These are phyloP conservation scores for Beroe forskalii DNA, from an alignment of 37 sponge, comb jelly and placozoan genomes.

Conservation along the genomic window DNA sequence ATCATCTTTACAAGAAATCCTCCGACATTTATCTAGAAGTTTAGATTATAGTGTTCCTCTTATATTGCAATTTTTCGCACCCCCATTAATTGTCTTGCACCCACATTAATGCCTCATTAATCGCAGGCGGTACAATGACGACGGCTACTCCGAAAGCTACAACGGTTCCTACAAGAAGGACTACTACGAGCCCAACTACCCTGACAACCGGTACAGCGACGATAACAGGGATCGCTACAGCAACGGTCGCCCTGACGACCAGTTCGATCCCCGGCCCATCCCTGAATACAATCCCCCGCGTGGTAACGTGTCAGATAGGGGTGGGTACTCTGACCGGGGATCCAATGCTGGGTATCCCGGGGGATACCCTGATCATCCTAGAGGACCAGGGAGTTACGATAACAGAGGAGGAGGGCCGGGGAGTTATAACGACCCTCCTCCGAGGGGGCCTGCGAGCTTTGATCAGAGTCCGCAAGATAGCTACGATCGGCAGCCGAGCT, in stretches of 20 bases:
- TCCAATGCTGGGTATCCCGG: neutral
- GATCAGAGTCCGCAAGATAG: too few species aligned
- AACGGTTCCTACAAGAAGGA: neutral
- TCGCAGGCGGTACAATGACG: neutral
- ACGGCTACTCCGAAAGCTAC: constrained; percentile 18
- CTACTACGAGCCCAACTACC: neutral
- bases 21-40: too few species aligned
- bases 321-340: neutral
- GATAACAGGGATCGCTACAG: neutral
- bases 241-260: neutral
- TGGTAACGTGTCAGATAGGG: neutral
- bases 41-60: too few species aligned
- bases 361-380: neutral
- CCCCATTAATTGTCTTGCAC: neutral
- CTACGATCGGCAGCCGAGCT: neutral
- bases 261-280: neutral
- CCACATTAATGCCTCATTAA: too few species aligned
- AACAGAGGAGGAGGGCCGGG: neutral
- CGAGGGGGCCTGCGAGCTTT: neutral
- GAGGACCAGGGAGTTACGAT: neutral
- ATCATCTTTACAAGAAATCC: too few species aligned
- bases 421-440: neutral
- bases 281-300: neutral
- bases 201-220: constrained; percentile 1
- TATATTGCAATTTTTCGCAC: too few species aligned